Evolutionary conservation across 2,888 invertebrate genomes (phyloP), one percentile per base, ranked within the genome.

Genomic region (Bugula neritina): DNA sequence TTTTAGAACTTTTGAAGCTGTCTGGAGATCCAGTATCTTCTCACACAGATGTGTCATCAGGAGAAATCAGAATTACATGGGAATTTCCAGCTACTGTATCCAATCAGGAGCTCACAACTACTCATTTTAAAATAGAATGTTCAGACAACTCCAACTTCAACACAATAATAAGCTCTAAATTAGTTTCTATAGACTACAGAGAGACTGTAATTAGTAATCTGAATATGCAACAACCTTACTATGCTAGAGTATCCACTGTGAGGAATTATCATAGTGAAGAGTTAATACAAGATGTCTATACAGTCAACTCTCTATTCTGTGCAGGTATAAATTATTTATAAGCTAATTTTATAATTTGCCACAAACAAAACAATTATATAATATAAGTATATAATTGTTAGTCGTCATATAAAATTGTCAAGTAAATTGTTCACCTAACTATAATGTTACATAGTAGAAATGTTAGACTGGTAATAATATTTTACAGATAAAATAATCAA

Each of bases 201-300:
- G 17, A 55, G 55, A 55, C 21, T 17, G 55, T 55, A 23, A 17
- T 55, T 17, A 25, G 23, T 3, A 17, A 23, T 5, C 55, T 25
- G 25, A 5, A 55, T 55, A 23, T 55, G 5, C 5, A 17, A 55
- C 55, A 17, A 55, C 55, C 55, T 17, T 55, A 55, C 55, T 55
- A 55, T 55, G 55, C 55, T 55, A 55, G 55, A 55, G 21, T 55
- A 23, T 55, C 21, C 23, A 25, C 25, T 55, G 55, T 55, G 23
- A 55, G 55, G 23, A 55, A 55, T 23, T 55, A 55, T 25, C 5
- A 55, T 55, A 23, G 55, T 55, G 55, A 55, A 25, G 55, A 55
- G 25, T 5, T 55, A 23, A 17, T 23, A 55, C 13, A 55, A 23
- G 23, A 55, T 55, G 5, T 55, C 10, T 55, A 55, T 55, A 23